Base-by-base conservation (phyloP, 2,113 vertebrate species). In the Diphyllodes magnificus region DNA sequence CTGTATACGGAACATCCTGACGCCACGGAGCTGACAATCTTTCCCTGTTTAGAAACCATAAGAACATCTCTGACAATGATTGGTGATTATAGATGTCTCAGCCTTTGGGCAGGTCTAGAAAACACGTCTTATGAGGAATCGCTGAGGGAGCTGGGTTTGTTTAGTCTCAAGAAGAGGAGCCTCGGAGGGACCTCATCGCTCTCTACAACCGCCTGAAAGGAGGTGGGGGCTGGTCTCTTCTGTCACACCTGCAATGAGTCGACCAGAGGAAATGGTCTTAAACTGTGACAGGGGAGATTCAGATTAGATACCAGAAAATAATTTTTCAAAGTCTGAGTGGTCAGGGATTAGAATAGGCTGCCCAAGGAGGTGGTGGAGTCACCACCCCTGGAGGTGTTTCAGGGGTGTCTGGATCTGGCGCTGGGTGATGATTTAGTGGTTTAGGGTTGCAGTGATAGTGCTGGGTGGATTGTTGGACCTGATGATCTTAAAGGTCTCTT, bases 1-100 rank as follows among this genome's bases (percentile, higher is more conserved):
- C 65, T 54, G 9, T 75, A 23, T 49, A 40, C 6, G 20, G 68
- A 78, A 31, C 8, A 37, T 64, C 65, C 37, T 71, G 40, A 51
- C 0, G 0, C 57, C 31, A 37, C 1, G 4, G 44, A 68, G 6
- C 1, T 64, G 37, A 40, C 0, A 0, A 53, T 51, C 13, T 78
- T 70, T 71, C 13, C 33, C 24, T 76, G 9, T 65, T 53, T 30
- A 78, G 51, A 75, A 63, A 31, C 47, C 57, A 15, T 12, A 50
- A 51, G 11, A 61, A 76, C 16, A 45, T 39, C 51, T 88, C 50
- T 61, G 64, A 31, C 80, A 82, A 39, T 53, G 37, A 11, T 21
- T 64, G 14, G 11, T 71, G 11, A 40, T 63, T 73, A n/a, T 28
- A 82, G 28, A 51, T 53, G 12, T 49, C 53, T 81, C 63, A 87